Base-by-base conservation (phyloP, 2,113 vertebrate genomes). In the Apteryx mantelli region DNA sequence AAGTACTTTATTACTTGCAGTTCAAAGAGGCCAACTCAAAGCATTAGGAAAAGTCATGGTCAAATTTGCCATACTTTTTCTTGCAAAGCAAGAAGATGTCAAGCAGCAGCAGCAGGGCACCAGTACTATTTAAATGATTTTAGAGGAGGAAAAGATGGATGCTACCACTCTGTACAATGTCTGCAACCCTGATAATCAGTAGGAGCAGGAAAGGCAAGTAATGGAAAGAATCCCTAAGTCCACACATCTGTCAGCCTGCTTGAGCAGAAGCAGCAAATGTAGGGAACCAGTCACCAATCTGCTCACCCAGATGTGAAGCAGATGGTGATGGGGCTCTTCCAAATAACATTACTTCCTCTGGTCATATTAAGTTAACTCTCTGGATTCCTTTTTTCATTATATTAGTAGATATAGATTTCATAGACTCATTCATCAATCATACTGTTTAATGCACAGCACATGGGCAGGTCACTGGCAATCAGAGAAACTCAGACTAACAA, bases 381-480 rank as follows among this genome's bases (percentile, higher is more conserved):
- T 71, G 76, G 77, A 64, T 75, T 85, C 80, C 74, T 94, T 76
- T 38, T 89, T 70, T 36, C 65, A 21, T 88, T 91, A 44, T 85
- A 88, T 95, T 92, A 92, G 66, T 61, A 91, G 91, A 82, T 87
- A 89, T 15, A 70, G 70, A 84, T 87, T 77, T 84, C 86, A 84
- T 52, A 73, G 77, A 77, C 81, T 88, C 87, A 61, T 94, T 95
- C 87, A 89, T 91, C 92, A 96, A 42, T 83, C n/a, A 13, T 34
- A 26, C 19, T 32, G 8, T 58, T 91, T 78, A 92, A 95, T 79
- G 93, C 53, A 86, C n/a, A 93, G 85, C 94, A 95, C 89, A 88
- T 93, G 86, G 69, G 14, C 71, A 74, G 44, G 52, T 65, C 56
- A 11, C 40, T 63, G 50, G 28, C 73, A 88, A 73, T 63, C 65